Percentiles rank a stretch among this genome's conserved stretches.
Conservation (phyloP, 2,113 vertebrate genomes). For the Elephas maximus region DNA sequence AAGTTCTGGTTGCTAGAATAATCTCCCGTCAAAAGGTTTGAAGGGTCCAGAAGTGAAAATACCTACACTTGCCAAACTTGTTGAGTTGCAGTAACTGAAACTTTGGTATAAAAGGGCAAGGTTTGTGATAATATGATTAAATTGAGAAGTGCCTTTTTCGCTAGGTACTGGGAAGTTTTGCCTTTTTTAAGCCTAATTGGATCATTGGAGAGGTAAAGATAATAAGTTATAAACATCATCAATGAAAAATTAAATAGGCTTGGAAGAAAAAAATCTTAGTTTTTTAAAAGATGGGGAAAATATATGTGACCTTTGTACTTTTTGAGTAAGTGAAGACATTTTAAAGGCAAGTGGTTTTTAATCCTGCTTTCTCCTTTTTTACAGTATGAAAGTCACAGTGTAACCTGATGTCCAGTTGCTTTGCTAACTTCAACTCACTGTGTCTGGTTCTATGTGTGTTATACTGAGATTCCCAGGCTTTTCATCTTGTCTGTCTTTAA, state of each 20-base stretch:
- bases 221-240: slow-evolving; percentile 36
- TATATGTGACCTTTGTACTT: slow-evolving; percentile 53
- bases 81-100: slow-evolving; percentile 59
- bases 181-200: neutral
- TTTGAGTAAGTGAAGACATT: slow-evolving; percentile 67
- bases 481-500: slow-evolving; percentile 47
- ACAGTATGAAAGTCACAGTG: neutral
- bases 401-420: slow-evolving; percentile 47
- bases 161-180: slow-evolving; percentile 53
- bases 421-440: slow-evolving; percentile 46
- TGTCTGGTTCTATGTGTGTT: slow-evolving; percentile 22
- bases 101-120: slow-evolving; percentile 46
- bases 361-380: neutral
- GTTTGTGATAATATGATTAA: slow-evolving; percentile 48
- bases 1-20: slow-evolving; percentile 49
- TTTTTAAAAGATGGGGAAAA: slow-evolving; percentile 64
- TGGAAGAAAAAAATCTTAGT: neutral
- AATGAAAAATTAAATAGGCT: slow-evolving; percentile 59
- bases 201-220: neutral
- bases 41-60: slow-evolving; percentile 40
- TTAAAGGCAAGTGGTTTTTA: slow-evolving; percentile 58
- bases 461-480: slow-evolving; percentile 1
- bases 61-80: slow-evolving; percentile 28
- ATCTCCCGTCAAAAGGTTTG: slow-evolving; percentile 44
- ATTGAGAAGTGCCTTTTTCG: slow-evolving; percentile 43